Base-by-base conservation (phyloP, 2,797 vertebrate genomes). In the Danionella dracula region DNA sequence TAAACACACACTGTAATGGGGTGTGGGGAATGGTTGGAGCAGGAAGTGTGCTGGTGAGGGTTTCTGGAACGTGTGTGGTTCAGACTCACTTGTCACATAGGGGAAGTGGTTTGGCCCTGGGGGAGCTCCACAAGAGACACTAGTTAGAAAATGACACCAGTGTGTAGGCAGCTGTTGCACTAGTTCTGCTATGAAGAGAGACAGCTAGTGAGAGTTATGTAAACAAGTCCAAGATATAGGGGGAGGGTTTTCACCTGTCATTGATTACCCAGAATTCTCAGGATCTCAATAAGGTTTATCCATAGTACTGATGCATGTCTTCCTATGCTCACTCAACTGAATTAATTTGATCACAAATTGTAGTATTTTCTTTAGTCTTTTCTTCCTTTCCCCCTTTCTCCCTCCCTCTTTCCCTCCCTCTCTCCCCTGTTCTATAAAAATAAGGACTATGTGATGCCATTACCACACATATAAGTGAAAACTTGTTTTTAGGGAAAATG, bases 171-270 rank as follows among this genome's bases (percentile, higher is more conserved):
- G 56, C 71, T 71, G 68, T 57, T 65, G 46, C 40, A 57, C 49
- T 34, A 68, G 16, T 37, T 13, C 20, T 64, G 76, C 73, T 81
- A 74, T 77, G 76, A 71, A 79, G 80, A 80, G 75, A 74, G 79
- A 67, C 20, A 64, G 75, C 81, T 78, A 79, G 84, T 84, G 79
- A 34, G 82, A 82, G 84, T 87, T 86, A 87, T 85, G 84, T 88
- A 88, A 90, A 88, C 83, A 78, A 60, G 67, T 77, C 78, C 79
- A 85, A 84, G 84, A 45, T 71, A 83, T 82, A 80, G 85, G 82
- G 85, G 86, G 57, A 57, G 79, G 69, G 82, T 84, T 83, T 86
- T 80, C 79, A 76, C 79, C 78, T 78, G 75, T 72, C 61, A 78
- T 84, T 86, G 81, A 85, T 87, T 83, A 84, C 72, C 53, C 79